Evolutionary conservation across 2,113 vertebrate genomes (phyloP).

Genomic region (Martes martes): DNA sequence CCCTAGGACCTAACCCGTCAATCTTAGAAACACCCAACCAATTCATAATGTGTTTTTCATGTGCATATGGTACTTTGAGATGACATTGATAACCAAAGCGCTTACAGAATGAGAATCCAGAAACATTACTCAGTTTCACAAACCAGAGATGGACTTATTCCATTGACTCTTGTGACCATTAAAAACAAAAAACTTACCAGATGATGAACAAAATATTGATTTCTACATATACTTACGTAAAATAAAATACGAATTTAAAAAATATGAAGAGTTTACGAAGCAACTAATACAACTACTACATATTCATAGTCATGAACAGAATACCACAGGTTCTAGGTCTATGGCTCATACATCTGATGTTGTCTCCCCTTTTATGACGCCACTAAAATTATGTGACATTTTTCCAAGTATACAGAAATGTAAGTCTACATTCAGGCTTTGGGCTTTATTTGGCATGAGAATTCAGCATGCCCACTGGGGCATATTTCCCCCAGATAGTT

Average conservation of each 20-base stretch:
- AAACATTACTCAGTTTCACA: not conserved
- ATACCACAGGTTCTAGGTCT: not conserved
- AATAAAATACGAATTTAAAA: not conserved
- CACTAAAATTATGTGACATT: not conserved
- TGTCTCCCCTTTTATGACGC: not conserved
- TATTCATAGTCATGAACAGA: not conserved
- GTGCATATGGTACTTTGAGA: not conserved
- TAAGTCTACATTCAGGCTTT: not conserved
- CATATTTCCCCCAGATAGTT: not conserved
- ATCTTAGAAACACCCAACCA: not conserved
- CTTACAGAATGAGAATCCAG: not conserved
- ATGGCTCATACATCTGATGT: not conserved
- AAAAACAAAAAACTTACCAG: conserved; percentile 29
- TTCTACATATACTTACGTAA: not conserved
- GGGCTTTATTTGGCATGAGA: not conserved
- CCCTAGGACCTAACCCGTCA: not conserved
- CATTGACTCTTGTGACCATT: not conserved
- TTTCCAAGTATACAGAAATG: not conserved
- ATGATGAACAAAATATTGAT: conserved; percentile 16
- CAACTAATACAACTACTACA: not conserved
- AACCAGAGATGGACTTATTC: not conserved
- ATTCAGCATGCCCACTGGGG: not conserved
- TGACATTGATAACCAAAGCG: not conserved
- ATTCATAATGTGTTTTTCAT: not conserved
- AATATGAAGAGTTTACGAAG: not conserved